Evolutionary conservation across 2,888 invertebrate species (phyloP).

Genomic region (Drosophila koepferae): DNA sequence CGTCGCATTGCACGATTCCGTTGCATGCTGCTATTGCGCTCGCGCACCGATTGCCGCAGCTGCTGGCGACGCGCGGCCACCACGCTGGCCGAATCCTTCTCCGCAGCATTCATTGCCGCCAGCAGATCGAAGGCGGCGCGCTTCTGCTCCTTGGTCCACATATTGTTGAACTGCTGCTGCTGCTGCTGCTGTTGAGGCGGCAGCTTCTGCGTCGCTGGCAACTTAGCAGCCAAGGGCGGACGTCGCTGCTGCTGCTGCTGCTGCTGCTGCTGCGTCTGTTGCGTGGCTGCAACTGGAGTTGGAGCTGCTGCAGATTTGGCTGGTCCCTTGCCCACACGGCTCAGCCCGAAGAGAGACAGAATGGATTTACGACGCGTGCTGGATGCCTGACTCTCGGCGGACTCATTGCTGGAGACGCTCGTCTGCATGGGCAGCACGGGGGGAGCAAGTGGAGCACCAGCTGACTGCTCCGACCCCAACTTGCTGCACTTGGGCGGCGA

Average conservation of each 20-base stretch:
- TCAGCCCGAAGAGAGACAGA: slow-evolving; percentile 79
- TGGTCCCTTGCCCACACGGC: slow-evolving; percentile 62
- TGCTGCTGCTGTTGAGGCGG: slow-evolving; percentile 12
- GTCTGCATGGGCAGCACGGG: slow-evolving; percentile 60
- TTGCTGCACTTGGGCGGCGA: slow-evolving; percentile 81
- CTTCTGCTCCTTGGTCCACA: slow-evolving; percentile 84
- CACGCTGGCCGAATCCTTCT: slow-evolving; percentile 44
- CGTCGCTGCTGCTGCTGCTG: slow-evolving; percentile 26
- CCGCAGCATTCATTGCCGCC: slow-evolving; percentile 83
- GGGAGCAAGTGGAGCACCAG: slow-evolving; percentile 46
- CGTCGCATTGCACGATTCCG: slow-evolving; percentile 73
- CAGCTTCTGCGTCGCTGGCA: slow-evolving; percentile 46
- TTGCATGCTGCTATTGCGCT: slow-evolving; percentile 75
- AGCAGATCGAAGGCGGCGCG: slow-evolving; percentile 84
- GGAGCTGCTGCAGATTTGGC: slow-evolving; percentile 26
- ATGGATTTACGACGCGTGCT: slow-evolving; percentile 81
- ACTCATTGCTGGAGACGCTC: slow-evolving; percentile 82
- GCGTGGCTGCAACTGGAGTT: not conserved
- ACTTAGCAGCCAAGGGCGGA: slow-evolving; percentile 50
- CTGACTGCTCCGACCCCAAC: not conserved
- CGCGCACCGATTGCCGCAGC: slow-evolving; percentile 79
- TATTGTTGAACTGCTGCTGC: slow-evolving; percentile 59
- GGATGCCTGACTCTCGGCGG: slow-evolving; percentile 71
- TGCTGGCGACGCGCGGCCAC: slow-evolving; percentile 67
- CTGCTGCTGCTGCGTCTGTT: not conserved